A percentile compares a stretch with the other conserved stretches of the same genome.
phyloP scores from a whole-genome alignment of 2,888 invertebrate genomes.

The Euphydryas editha region DNA sequence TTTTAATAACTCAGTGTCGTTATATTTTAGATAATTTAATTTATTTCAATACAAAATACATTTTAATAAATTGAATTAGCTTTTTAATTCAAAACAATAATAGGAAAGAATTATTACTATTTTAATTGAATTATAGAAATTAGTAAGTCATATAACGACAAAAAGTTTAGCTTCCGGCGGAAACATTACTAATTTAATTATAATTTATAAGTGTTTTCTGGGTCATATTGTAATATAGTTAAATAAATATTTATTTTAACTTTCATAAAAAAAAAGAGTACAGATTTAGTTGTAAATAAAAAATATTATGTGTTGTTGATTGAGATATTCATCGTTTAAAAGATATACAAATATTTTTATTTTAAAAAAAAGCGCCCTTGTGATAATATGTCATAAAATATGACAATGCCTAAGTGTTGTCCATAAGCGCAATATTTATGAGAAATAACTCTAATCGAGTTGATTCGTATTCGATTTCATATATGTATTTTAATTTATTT shows the following conservation, averaged over 20 bases:
- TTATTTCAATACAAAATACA: not conserved
- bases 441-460: not conserved
- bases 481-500: not conserved
- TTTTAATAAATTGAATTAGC: not conserved
- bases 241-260: not conserved
- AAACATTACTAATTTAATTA: not conserved
- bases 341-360: not conserved
- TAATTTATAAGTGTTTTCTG: too few species aligned
- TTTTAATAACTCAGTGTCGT: not conserved
- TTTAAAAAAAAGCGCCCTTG: not conserved
- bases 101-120: not conserved
- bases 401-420: slow-evolving; percentile 1
- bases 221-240: not conserved
- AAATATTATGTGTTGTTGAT: not conserved
- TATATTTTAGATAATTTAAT: not conserved
- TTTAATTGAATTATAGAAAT: not conserved
- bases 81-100: not conserved
- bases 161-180: not conserved
- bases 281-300: too few species aligned
- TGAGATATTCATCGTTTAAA: not conserved
- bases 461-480: not conserved
- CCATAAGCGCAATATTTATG: not conserved
- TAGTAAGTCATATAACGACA: not conserved
- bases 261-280: too few species aligned
- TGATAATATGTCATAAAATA: not conserved